A percentile compares a stretch with the other conserved stretches of the same genome.
Conservation (phyloP, 2,113 vertebrate species). For the Tichodroma muraria region DNA sequence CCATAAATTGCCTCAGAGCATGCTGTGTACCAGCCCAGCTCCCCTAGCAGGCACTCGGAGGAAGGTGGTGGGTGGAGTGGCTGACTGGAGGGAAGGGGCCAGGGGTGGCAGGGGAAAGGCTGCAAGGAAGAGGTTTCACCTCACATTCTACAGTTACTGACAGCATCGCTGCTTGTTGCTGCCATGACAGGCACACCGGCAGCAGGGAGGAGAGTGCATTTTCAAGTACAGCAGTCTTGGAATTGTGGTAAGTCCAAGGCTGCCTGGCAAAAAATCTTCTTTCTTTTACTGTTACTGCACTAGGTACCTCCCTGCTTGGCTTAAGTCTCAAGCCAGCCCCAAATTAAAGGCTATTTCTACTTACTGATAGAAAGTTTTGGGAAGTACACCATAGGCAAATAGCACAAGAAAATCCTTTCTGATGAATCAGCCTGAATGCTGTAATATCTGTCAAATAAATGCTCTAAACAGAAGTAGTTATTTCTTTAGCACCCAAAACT, state of each 20-base stretch:
- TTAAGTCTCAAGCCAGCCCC: not conserved
- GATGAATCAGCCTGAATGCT: not conserved
- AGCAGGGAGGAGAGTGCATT: not conserved
- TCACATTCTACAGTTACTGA: not conserved
- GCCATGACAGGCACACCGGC: not conserved
- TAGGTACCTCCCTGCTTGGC: not conserved
- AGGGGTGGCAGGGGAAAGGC: not conserved
- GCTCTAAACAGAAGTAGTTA: not conserved
- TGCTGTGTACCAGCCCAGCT: not conserved
- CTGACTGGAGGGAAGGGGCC: not conserved
- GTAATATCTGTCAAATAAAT: not conserved
- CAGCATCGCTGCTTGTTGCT: not conserved
- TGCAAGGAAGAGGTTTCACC: not conserved
- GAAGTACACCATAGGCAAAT: not conserved
- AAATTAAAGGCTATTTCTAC: not conserved
- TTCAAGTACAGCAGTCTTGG: not conserved
- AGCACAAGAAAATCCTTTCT: not conserved
- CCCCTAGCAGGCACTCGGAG: not conserved
- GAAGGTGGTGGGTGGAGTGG: not conserved
- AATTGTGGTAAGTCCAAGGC: not conserved
- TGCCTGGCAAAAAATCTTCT: not conserved
- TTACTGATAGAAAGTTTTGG: not conserved
- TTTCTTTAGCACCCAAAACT: not conserved
- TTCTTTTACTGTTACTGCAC: not conserved
- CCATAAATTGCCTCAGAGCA: not conserved